These are phyloP conservation scores for Tetranychus urticae DNA, from an alignment of 1,140 invertebrate species.

Conservation along the genomic window DNA sequence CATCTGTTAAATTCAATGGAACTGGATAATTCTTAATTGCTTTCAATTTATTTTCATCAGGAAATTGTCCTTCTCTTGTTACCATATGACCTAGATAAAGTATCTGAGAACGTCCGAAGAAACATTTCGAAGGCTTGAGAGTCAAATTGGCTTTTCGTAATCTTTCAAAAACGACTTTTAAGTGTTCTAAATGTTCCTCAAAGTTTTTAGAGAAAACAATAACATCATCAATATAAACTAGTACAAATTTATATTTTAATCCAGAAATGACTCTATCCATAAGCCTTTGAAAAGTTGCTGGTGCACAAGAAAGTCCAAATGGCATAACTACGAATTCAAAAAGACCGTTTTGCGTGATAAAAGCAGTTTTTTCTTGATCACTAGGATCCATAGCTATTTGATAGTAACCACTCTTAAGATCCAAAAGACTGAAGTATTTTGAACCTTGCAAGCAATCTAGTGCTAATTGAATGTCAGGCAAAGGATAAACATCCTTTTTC, in stretches of 20 bases:
- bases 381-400: slow-evolving; percentile 1
- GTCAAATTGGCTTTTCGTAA: neutral
- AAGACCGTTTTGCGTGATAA: slow-evolving; percentile 4
- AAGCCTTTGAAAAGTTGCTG: slow-evolving; percentile 16
- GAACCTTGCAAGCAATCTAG: slow-evolving; percentile 17
- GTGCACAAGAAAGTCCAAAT: slow-evolving; percentile 12
- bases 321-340: slow-evolving; percentile 13
- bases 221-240: no score
- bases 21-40: slow-evolving; percentile 3
- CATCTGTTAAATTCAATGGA: slow-evolving; percentile 4
- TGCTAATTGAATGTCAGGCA: slow-evolving; percentile 18
- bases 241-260: no score
- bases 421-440: slow-evolving; percentile 3
- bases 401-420: slow-evolving; percentile 7
- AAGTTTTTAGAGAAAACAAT: no score
- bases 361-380: slow-evolving; percentile 7
- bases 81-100: neutral
- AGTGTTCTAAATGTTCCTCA: no score
- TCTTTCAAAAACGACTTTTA: no score
- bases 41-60: slow-evolving; percentile 1
- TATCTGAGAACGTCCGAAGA: neutral
- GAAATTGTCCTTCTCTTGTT: neutral
- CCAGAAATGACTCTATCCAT: no score
- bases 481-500: slow-evolving; percentile 17
- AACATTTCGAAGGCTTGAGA: neutral